Conservation (phyloP, 2,113 vertebrate species). For the Epinephelus moara region DNA sequence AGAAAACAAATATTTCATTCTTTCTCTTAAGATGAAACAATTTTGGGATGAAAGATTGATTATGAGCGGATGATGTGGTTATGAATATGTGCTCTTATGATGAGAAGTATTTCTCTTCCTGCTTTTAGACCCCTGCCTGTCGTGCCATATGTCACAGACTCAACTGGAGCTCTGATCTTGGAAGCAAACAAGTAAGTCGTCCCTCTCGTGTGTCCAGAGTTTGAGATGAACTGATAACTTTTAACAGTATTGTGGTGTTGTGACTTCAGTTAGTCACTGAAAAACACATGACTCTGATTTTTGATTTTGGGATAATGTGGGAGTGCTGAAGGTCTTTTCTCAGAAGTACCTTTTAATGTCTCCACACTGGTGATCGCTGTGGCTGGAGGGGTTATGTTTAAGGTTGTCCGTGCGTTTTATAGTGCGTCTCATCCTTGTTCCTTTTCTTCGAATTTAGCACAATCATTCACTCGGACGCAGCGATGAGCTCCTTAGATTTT, state of each 20-base stretch:
- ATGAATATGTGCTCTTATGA: neutral
- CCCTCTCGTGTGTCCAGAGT: neutral
- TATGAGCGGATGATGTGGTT: neutral
- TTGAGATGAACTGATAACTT: neutral
- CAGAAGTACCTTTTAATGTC: too few relatives aligned
- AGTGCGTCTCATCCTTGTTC: too few relatives aligned
- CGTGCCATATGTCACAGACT: neutral
- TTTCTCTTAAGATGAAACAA: slow-evolving; percentile 10
- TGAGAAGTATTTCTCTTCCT: neutral
- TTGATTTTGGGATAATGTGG: too few relatives aligned
- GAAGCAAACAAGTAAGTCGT: neutral
- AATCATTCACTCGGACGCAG: too few relatives aligned
- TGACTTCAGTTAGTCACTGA: too few relatives aligned
- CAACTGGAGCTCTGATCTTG: neutral
- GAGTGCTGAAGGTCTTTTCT: too few relatives aligned
- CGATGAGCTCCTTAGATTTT: too few relatives aligned
- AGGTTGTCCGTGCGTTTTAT: too few relatives aligned
- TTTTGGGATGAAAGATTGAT: slow-evolving; percentile 12
- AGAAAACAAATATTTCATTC: neutral
- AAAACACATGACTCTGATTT: too few relatives aligned
- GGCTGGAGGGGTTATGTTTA: too few relatives aligned
- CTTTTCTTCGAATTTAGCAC: too few relatives aligned
- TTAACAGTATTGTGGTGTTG: neutral
- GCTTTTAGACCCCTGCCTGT: neutral
- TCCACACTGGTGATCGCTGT: too few relatives aligned